Percentiles rank a stretch among this genome's conserved stretches.
These are phyloP conservation scores for Morone saxatilis DNA, from an alignment of 2,113 vertebrate genomes.

Conservation along the genomic window DNA sequence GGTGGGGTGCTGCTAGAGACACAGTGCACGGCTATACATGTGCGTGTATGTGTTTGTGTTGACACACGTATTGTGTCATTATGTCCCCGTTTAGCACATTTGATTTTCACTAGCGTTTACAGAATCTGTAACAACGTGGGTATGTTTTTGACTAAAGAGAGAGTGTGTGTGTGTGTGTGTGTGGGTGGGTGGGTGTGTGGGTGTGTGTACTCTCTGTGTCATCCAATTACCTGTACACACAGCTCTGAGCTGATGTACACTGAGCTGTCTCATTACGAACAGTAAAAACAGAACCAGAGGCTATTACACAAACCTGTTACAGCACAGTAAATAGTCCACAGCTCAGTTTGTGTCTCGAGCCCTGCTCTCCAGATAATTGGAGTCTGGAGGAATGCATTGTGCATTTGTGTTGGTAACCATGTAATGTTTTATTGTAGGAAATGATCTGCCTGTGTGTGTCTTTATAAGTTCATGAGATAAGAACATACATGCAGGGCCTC, in stretches of 20 bases:
- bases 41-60: not conserved
- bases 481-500: not conserved
- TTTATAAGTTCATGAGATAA: not conserved
- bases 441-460: not conserved
- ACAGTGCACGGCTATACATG: not conserved
- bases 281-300: constrained; percentile 60
- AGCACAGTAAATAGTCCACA: constrained; percentile 42
- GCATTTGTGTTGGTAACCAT: constrained; percentile 1
- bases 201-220: constrained; percentile 33
- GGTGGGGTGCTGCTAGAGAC: constrained; percentile 61
- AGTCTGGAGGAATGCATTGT: constrained; percentile 46
- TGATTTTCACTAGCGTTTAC: constrained; percentile 36
- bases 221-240: constrained; percentile 66
- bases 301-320: constrained; percentile 49
- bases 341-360: not conserved
- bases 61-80: not conserved
- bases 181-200: constrained; percentile 37
- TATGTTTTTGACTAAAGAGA: constrained; percentile 16
- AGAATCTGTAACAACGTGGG: constrained; percentile 1
- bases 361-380: constrained; percentile 40
- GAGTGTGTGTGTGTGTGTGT: too few relatives aligned
- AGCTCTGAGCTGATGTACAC: constrained; percentile 50
- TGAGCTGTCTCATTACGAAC: constrained; percentile 68
- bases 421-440: constrained; percentile 5
- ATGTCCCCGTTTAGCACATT: constrained; percentile 9